Evolutionary conservation across 2,888 invertebrate genomes (phyloP), one percentile per base, ranked within the genome.

Genomic region (Ctenicera cuprea): DNA sequence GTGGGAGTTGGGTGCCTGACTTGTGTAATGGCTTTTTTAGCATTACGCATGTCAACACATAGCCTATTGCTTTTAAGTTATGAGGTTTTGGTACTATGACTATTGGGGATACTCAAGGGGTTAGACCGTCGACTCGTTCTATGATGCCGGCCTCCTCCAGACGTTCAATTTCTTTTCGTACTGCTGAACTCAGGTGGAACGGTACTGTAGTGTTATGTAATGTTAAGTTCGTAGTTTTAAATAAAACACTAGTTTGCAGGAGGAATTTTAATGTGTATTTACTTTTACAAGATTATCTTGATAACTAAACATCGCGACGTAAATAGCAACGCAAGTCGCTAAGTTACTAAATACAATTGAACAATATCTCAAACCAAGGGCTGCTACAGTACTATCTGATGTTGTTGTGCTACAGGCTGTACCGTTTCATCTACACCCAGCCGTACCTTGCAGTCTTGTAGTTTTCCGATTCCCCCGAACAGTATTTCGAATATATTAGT

Each of bases 111-210:
- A 45, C 43, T 7, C 14, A 45, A 45, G 43, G 43, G 7, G 43
- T 45, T 45, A 14, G 16, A 45, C 43, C 43, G 16, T 45, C 43
- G 16, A 45, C 43, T 45, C 14, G 14, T 38, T 38, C 38, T 45
- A 45, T 45, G 43, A 45, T 45, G 43, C n/a, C 43, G 43, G 43
- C 43, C 16, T 45, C 43, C n/a, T 45, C 43, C 5, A 45, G 43
- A 45, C 43, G 16, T 45, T 45, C 16, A 16, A 45, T 45, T 45
- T 45, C 43, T 14, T 45, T 45, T 14, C 16, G 16, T 45, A 45
- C 43, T 45, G 43, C 43, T 45, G 2, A 5, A 1, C 43, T 45
- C 16, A 45, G 5, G 43, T 45, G 43, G 16, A 45, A 45, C n/a
- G 43, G 43, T 45, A 45, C 43, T 38, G 3, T 38, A n/a, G 11